A percentile compares a stretch with the other conserved stretches of the same genome.
Conservation (phyloP, 2,113 vertebrate genomes). For the Sinocyclocheilus anophthalmus region DNA sequence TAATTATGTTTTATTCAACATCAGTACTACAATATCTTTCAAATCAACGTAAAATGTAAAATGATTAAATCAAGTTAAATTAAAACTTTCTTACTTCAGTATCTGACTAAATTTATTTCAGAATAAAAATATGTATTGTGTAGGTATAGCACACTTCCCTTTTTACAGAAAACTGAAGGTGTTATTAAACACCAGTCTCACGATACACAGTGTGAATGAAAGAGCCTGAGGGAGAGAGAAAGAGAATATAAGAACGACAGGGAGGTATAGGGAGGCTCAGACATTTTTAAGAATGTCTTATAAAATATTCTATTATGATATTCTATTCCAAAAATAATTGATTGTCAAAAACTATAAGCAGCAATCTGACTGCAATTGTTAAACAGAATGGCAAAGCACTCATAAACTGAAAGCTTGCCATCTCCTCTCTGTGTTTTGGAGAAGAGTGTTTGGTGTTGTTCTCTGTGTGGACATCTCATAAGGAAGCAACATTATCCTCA, state of each 20-base stretch:
- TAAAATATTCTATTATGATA: constrained; percentile 5
- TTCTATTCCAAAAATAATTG: not conserved
- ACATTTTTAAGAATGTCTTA: not conserved
- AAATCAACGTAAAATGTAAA: not conserved
- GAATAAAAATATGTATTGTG: not conserved
- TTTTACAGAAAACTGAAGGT: not conserved
- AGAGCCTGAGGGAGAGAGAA: not conserved
- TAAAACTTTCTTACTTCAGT: not conserved
- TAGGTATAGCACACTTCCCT: not conserved
- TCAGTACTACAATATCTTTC: not conserved
- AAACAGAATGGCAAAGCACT: not conserved
- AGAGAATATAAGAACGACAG: not conserved
- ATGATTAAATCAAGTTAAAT: not conserved
- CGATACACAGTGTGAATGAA: not conserved
- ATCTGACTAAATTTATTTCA: not conserved
- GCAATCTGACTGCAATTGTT: not conserved
- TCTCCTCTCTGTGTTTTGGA: not conserved
- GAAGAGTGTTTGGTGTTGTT: constrained; percentile 9
- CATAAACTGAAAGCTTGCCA: constrained; percentile 18
- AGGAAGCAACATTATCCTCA: constrained; percentile 65
- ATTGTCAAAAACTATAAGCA: not conserved
- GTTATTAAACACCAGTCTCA: not conserved
- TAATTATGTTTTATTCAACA: not conserved
- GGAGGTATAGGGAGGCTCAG: not conserved
- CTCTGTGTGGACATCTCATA: constrained; percentile 8